Conservation (phyloP, 2,113 vertebrate species). For the Nestor notabilis region DNA sequence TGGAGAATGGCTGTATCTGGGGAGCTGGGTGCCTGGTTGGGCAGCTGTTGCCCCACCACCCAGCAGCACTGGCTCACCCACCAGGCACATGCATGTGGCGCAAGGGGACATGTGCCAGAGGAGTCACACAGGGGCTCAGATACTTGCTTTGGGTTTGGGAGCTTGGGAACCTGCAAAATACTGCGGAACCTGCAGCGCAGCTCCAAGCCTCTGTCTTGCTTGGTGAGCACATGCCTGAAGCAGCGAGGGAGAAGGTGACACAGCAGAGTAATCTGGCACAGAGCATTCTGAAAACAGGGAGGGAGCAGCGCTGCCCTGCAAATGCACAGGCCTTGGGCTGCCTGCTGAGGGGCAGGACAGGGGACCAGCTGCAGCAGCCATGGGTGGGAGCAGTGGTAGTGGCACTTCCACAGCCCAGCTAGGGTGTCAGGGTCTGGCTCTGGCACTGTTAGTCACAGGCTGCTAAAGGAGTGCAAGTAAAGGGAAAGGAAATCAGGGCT, state of each 20-base stretch:
- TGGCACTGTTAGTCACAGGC: background rate
- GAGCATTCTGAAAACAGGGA: background rate
- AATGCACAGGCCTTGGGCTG: background rate
- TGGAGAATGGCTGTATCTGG: fast-evolving
- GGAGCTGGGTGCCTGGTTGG: background rate
- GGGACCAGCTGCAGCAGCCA: background rate
- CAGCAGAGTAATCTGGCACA: background rate
- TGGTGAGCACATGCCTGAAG: fast-evolving
- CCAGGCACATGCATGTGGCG: fast-evolving
- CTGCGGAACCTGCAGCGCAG: background rate
- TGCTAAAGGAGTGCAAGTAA: background rate
- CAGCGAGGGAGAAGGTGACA: background rate
- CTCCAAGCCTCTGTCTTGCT: background rate
- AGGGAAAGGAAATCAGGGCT: background rate
- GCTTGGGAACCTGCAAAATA: background rate
- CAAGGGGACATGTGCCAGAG: fast-evolving
- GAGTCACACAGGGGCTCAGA: background rate
- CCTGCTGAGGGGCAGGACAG: background rate
- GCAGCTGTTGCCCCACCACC: background rate
- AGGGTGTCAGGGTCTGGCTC: background rate
- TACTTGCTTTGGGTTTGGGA: background rate
- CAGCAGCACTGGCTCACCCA: background rate
- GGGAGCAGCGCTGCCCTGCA: background rate
- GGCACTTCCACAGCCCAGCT: fast-evolving
- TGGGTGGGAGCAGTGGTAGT: background rate